phyloP scores from a whole-genome alignment of 2,797 vertebrate genomes.

The Alca torda region DNA sequence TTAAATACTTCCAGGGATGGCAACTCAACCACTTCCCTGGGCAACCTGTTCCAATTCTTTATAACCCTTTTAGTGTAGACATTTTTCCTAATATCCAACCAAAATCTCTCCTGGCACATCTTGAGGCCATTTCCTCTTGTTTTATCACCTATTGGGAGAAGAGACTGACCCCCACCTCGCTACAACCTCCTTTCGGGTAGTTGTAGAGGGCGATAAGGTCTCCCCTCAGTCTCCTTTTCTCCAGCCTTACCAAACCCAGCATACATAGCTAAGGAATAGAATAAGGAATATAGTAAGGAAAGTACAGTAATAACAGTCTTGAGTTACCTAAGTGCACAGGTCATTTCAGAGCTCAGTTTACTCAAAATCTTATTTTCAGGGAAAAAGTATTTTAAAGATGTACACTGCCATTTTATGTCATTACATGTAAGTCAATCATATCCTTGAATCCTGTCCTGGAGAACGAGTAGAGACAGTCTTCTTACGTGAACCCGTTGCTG shows the following conservation, averaged over 20 bases:
- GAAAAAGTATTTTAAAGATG: neutral
- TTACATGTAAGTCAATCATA: neutral
- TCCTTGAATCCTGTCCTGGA: neutral
- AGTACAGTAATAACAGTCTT: neutral
- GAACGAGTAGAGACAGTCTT: neutral
- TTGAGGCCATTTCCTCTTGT: neutral
- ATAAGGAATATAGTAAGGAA: neutral
- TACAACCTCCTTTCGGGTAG: neutral
- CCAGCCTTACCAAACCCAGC: neutral
- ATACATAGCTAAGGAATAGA: neutral
- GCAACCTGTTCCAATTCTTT: neutral
- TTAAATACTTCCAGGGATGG: neutral
- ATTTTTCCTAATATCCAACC: neutral
- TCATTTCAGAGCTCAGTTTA: neutral
- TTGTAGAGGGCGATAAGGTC: neutral
- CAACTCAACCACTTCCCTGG: neutral
- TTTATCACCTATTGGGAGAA: neutral
- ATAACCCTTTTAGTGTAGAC: neutral
- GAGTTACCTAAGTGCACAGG: neutral
- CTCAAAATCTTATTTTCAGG: neutral
- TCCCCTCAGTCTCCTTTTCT: neutral
- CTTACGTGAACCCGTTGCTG: neutral
- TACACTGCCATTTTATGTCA: neutral
- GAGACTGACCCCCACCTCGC: rapidly evolving
- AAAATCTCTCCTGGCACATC: neutral